Evolutionary conservation across 2,797 vertebrate genomes (phyloP).

Genomic region (Ispidina lecontei): DNA sequence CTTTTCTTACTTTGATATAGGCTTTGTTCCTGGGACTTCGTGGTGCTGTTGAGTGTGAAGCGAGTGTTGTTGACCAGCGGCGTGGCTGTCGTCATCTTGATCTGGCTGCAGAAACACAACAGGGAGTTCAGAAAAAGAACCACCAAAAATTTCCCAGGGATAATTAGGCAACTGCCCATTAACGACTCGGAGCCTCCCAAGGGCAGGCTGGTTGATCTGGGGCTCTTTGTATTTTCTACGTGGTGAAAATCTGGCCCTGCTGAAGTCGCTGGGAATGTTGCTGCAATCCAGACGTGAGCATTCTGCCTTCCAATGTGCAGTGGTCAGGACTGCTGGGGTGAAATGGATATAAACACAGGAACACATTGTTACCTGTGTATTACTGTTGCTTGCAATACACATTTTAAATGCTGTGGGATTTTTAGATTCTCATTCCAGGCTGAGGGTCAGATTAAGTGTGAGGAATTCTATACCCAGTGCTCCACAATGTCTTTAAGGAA

Average conservation of each 20-base stretch:
- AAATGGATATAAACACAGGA: neutral
- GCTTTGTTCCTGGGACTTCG: conserved; percentile 86
- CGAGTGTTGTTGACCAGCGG: conserved; percentile 73
- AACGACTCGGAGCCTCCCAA: neutral
- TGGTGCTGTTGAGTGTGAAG: conserved; percentile 73
- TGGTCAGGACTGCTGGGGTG: neutral
- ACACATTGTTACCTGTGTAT: too few species aligned
- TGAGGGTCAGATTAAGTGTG: neutral
- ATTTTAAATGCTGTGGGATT: neutral
- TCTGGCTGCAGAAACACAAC: conserved; percentile 48
- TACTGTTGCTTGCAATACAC: neutral
- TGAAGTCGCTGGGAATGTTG: neutral
- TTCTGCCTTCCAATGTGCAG: neutral
- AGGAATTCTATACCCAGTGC: neutral
- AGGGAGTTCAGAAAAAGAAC: neutral
- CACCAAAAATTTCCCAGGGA: neutral
- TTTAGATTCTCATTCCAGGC: neutral
- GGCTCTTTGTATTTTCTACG: neutral
- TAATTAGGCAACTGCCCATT: neutral
- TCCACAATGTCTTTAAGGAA: neutral
- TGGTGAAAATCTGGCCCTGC: neutral
- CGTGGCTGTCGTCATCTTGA: conserved; percentile 86
- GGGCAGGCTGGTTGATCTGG: neutral
- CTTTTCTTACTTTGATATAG: conserved; percentile 92
- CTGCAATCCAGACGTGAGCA: neutral